Percentiles rank a stretch among this genome's conserved stretches.
phyloP scores from a whole-genome alignment of 2,113 vertebrate species.

The Heterotis niloticus region DNA sequence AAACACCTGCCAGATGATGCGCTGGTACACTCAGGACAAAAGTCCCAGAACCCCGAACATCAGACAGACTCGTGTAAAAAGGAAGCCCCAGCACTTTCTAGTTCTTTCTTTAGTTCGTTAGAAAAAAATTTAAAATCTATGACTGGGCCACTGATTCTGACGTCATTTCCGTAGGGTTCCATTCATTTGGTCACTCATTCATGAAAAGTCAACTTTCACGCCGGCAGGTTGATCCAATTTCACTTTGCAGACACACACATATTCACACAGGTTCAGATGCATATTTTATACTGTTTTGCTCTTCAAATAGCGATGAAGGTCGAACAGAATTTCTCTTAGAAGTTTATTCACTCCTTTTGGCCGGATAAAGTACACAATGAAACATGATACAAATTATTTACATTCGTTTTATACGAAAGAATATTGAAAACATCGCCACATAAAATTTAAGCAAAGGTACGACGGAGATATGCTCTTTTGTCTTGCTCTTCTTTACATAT shows the following conservation, averaged over 20 bases:
- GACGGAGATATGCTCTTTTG: slow-evolving; percentile 61
- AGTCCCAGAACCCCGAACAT: no score
- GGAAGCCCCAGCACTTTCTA: no score
- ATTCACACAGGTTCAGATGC: background rate
- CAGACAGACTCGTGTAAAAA: no score
- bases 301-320: slow-evolving; percentile 34
- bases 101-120: no score
- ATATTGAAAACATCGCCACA: slow-evolving; percentile 61
- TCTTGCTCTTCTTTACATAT: slow-evolving; percentile 66
- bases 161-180: slow-evolving; percentile 36
- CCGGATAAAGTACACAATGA: slow-evolving; percentile 74
- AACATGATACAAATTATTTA: slow-evolving; percentile 75
- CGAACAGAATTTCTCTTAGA: slow-evolving; percentile 60
- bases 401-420: slow-evolving; percentile 68
- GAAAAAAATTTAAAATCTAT: no score
- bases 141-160: slow-evolving; percentile 20
- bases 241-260: background rate
- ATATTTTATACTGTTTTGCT: slow-evolving; percentile 43
- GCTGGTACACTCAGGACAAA: no score
- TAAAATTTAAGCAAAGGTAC: slow-evolving; percentile 67
- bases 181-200: background rate
- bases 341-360: slow-evolving; percentile 72
- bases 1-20: no score
- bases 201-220: background rate
- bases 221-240: no score